Percentiles rank a stretch among this genome's conserved stretches.
These are phyloP conservation scores for Zhengitettix transpicula DNA, from an alignment of 2,888 invertebrate genomes.

Conservation along the genomic window DNA sequence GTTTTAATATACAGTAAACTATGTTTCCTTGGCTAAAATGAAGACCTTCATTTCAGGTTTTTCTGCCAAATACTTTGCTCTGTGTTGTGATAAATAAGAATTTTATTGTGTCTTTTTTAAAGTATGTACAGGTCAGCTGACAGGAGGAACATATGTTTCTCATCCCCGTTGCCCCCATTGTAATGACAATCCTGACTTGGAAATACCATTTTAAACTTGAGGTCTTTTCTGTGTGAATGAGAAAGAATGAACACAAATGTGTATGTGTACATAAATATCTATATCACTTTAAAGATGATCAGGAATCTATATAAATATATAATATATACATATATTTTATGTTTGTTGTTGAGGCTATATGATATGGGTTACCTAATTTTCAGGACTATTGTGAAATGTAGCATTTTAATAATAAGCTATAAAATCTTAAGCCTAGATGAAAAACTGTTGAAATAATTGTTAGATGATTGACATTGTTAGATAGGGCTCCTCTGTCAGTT, in stretches of 20 bases:
- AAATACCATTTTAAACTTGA: not conserved
- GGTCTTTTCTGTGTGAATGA: not conserved
- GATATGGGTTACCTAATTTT: slow-evolving; percentile 9
- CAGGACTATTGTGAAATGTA: slow-evolving; percentile 11
- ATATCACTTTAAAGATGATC: slow-evolving; percentile 10
- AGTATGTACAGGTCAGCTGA: slow-evolving; percentile 13
- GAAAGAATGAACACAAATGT: not conserved
- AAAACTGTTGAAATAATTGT: slow-evolving; percentile 8
- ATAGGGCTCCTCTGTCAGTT: slow-evolving; percentile 14
- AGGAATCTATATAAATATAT: slow-evolving; percentile 6
- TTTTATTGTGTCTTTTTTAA: slow-evolving; percentile 12
- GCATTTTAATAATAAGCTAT: slow-evolving; percentile 11
- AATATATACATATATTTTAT: slow-evolving; percentile 10
- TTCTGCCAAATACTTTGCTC: slow-evolving; percentile 13
- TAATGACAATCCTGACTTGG: slow-evolving; percentile 13
- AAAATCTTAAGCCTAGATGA: slow-evolving; percentile 8
- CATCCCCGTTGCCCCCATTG: slow-evolving; percentile 6
- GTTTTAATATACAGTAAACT: slow-evolving; percentile 6
- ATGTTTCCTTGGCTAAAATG: slow-evolving; percentile 9
- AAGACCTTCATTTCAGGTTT: slow-evolving; percentile 9
- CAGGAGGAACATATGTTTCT: slow-evolving; percentile 9
- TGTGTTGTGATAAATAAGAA: slow-evolving; percentile 14
- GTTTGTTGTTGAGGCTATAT: slow-evolving; percentile 13
- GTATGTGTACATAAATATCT: slow-evolving; percentile 7
- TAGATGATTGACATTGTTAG: slow-evolving; percentile 10